Conservation (phyloP, 2,113 vertebrate species). For the Vanacampus margaritifer region DNA sequence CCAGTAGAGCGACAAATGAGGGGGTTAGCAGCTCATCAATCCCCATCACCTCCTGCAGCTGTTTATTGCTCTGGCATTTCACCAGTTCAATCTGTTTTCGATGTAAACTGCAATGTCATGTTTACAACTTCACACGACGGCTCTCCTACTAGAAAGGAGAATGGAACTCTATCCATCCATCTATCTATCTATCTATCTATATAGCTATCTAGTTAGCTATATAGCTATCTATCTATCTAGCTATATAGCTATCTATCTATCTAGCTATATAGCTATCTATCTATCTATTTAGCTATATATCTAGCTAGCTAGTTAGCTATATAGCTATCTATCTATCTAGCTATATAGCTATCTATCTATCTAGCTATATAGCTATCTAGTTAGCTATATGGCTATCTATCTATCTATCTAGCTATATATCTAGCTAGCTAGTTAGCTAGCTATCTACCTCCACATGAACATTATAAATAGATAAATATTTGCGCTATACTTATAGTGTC, state of each 20-base stretch:
- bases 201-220: neutral
- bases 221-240: neutral
- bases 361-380: too few relatives aligned
- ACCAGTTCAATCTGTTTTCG: neutral
- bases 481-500: too few relatives aligned
- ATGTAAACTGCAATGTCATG: constrained; percentile 5
- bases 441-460: too few relatives aligned
- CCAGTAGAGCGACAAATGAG: constrained; percentile 33
- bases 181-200: neutral
- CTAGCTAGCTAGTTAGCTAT: too few relatives aligned
- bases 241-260: neutral
- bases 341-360: too few relatives aligned
- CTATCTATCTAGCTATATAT: neutral
- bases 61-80: constrained; percentile 31
- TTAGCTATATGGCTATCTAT: neutral
- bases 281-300: too few relatives aligned
- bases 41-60: constrained; percentile 24
- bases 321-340: neutral
- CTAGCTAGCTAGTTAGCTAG: neutral
- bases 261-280: neutral
- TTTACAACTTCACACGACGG: neutral
- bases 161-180: neutral
- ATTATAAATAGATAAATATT: neutral
- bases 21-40: constrained; percentile 40
- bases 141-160: neutral